These are phyloP conservation scores for Prionailurus viverrinus DNA, from an alignment of 2,113 vertebrate species.

Conservation along the genomic window DNA sequence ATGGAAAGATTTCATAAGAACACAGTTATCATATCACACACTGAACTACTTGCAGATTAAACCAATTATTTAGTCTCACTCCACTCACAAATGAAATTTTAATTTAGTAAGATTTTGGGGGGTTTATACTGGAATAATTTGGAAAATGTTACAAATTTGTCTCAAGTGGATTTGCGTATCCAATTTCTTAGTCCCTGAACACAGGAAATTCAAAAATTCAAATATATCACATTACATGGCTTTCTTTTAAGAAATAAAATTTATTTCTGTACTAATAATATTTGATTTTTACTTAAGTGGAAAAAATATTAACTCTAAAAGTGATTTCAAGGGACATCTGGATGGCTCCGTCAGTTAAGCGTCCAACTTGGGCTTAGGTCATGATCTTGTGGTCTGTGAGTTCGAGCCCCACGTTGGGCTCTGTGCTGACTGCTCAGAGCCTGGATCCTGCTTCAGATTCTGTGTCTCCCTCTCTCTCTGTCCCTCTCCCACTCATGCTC, in stretches of 20 bases:
- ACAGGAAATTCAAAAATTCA: constrained; percentile 64
- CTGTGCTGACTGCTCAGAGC: too few species aligned
- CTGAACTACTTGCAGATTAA: constrained; percentile 44
- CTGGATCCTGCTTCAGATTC: too few species aligned
- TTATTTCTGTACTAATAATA: constrained; percentile 55
- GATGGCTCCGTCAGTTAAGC: too few species aligned
- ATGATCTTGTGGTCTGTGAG: too few species aligned
- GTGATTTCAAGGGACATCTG: not conserved
- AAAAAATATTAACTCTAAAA: constrained; percentile 50
- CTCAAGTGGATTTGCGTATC: constrained; percentile 69
- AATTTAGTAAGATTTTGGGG: constrained; percentile 42
- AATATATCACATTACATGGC: constrained; percentile 25
- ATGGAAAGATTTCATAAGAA: constrained; percentile 32
- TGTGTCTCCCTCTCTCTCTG: too few species aligned
- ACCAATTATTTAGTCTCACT: not conserved
- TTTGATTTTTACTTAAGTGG: constrained; percentile 52
- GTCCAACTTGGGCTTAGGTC: too few species aligned
- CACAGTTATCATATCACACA: not conserved
- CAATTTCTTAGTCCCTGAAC: constrained; percentile 45
- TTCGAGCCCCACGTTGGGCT: too few species aligned
- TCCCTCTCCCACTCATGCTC: too few species aligned
- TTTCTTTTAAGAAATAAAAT: constrained; percentile 60
- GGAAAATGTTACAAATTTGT: constrained; percentile 64
- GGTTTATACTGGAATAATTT: constrained; percentile 63
- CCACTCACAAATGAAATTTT: constrained; percentile 9